Percentiles rank a stretch among this genome's conserved stretches.
Evolutionary conservation across 1,140 invertebrate species (phyloP).

Genomic region (Aphelenchoides fujianensis): DNA sequence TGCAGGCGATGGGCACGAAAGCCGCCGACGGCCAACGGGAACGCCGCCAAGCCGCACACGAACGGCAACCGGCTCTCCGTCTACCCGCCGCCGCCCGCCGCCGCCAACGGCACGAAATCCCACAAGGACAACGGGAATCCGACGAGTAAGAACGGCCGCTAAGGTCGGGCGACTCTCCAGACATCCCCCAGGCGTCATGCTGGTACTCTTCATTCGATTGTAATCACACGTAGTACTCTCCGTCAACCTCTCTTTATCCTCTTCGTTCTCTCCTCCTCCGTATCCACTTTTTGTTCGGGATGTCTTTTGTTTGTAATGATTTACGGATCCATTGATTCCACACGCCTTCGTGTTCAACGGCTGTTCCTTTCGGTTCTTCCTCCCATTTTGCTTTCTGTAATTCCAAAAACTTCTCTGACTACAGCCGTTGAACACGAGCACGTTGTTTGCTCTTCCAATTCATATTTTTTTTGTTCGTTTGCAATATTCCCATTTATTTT

Average conservation of each 20-base stretch:
- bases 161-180: not conserved
- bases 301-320: no score
- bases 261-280: not conserved
- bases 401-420: not conserved
- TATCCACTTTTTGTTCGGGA: not conserved
- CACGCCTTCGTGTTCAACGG: not conserved
- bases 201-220: no score
- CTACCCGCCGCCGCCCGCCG: constrained; percentile 3
- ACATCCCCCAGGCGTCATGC: no score
- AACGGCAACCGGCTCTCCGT: constrained; percentile 24
- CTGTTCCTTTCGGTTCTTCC: not conserved
- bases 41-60: constrained; percentile 14
- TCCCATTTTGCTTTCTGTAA: not conserved
- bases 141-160: not conserved
- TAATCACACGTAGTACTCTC: no score
- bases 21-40: not conserved
- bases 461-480: not conserved
- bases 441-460: not conserved
- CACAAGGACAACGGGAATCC: not conserved
- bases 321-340: no score
- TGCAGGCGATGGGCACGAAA: constrained; percentile 42
- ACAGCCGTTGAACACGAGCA: no score
- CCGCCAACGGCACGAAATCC: not conserved
- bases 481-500: not conserved
- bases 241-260: not conserved